Evolutionary conservation across 2,797 vertebrate genomes (phyloP), one percentile per base, ranked within the genome.

Genomic region (Danio tinwini): DNA sequence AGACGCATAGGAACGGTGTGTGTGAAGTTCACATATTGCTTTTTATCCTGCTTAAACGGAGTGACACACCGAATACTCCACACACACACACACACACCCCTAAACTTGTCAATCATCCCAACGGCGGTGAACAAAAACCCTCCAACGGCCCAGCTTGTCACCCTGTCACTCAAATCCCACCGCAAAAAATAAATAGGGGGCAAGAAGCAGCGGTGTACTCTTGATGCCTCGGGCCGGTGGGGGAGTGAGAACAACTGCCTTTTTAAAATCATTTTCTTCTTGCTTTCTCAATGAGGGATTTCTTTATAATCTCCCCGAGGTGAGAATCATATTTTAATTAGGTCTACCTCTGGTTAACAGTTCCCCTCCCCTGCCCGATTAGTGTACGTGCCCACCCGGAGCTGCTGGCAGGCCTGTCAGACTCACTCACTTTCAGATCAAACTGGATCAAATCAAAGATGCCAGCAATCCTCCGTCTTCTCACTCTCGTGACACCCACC

Each of bases 311-410:
- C 87, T 93, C 92, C 91, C 92, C 67, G 82, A 89, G 88, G 89
- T 89, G 86, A 89, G 88, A 90, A 88, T 90, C 86, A 88, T 89
- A 87, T 91, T 93, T 92, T 94, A 94, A 94, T 94, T 93, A 93
- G 92, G 89, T 90, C 89, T 93, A 87, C 87, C 90, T 89, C 88
- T 83, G 86, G 85, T 88, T 90, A 86, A 86, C 76, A 64, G 87
- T 85, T 90, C 86, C 87, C 88, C 81, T 86, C 64, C 39, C 29
- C 78, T 79, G 88, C 86, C 88, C 87, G 83, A 83, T 55, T 55
- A 82, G 85, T 80, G 84, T 83, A 79, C 81, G 80, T 79, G 88
- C 82, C 85, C 85, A 84, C 89, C 90, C 86, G 78, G 86, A 86
- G 85, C 89, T 90, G 83, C 88, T 89, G 82, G 83, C 84, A 55